phyloP scores from a whole-genome alignment of 2,888 invertebrate genomes.

The Pomacea canaliculata region DNA sequence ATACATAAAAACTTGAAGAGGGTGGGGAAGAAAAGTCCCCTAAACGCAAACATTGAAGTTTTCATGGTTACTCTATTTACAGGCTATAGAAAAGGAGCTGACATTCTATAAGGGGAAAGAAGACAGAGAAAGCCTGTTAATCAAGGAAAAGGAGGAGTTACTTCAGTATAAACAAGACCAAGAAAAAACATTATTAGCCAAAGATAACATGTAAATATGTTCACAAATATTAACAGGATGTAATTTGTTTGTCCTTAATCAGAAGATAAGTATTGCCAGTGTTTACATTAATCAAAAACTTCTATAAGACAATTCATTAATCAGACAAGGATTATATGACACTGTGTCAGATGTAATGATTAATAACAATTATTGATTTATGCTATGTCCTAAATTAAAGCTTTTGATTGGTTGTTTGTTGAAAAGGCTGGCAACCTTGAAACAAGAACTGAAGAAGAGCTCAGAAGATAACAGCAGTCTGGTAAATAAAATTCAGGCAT shows the following conservation, averaged over 20 bases:
- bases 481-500: conserved; percentile 3
- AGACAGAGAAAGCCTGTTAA: conserved; percentile 53
- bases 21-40: no score
- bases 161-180: conserved; percentile 11
- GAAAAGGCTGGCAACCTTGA: conserved; percentile 15
- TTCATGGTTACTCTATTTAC: not conserved
- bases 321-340: no score
- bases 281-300: no score
- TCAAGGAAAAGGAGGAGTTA: conserved; percentile 45
- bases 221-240: not conserved
- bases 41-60: no score
- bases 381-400: not conserved
- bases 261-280: no score
- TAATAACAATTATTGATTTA: no score
- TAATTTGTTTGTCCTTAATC: not conserved
- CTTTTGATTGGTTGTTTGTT: not conserved
- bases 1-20: no score
- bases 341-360: no score
- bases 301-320: no score
- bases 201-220: conserved; percentile 19
- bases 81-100: conserved; percentile 52
- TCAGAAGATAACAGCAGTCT: conserved; percentile 5
- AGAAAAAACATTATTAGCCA: conserved; percentile 15
- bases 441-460: conserved; percentile 17
- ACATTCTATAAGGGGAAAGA: conserved; percentile 50